Percentiles rank a stretch among this genome's conserved stretches.
Conservation (phyloP, 64 coral and sea anemone species). For the Dendronephthya gigantea region DNA sequence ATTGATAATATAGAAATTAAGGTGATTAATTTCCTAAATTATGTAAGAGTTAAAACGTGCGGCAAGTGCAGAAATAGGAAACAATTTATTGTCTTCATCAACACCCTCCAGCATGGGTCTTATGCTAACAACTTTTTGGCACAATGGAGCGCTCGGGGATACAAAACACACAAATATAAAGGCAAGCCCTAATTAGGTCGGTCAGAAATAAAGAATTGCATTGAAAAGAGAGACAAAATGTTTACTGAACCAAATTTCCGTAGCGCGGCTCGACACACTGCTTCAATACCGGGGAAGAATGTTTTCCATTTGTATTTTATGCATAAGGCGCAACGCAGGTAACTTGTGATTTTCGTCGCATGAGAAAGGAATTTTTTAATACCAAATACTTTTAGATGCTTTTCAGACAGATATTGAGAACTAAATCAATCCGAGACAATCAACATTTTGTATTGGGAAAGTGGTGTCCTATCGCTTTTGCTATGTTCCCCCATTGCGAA, state of each 20-base stretch:
- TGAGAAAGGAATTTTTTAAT: too few species aligned
- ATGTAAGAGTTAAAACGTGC: background rate
- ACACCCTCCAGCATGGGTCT: too few species aligned
- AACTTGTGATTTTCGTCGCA: too few species aligned
- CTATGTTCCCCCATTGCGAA: too few species aligned
- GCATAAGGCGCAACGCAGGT: background rate
- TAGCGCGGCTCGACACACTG: background rate
- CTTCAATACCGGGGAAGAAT: too few species aligned
- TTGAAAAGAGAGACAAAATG: background rate
- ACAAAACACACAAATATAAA: background rate
- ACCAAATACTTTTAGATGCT: too few species aligned
- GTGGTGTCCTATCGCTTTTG: too few species aligned
- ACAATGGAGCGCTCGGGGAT: background rate
- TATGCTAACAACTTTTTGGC: too few species aligned
- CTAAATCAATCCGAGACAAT: too few species aligned
- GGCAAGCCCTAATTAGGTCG: background rate
- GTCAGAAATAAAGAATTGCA: background rate
- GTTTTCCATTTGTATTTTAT: background rate
- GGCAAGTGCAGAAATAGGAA: background rate
- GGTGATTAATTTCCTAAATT: too few species aligned
- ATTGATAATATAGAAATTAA: background rate
- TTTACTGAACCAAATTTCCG: background rate
- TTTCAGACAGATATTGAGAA: too few species aligned
- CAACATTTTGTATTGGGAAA: too few species aligned
- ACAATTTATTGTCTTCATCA: background rate